Evolutionary conservation across 2,888 invertebrate genomes (phyloP).

Genomic region (Noctua pronuba): DNA sequence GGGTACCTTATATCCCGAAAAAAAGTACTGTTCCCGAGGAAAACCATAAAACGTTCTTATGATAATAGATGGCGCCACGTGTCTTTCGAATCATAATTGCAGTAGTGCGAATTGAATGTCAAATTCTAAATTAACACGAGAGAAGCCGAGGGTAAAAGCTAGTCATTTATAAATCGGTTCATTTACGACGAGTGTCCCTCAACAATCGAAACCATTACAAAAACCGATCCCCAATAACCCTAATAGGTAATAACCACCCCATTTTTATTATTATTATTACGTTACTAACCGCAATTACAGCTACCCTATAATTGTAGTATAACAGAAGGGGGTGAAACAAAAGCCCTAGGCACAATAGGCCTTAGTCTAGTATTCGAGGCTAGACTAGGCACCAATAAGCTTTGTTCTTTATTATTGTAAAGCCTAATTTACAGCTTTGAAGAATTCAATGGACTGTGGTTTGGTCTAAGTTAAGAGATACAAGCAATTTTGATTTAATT

Average conservation of each 20-base stretch:
- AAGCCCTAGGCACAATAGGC: constrained; percentile 52
- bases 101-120: too few species aligned
- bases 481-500: constrained; percentile 1
- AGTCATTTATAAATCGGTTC: constrained; percentile 3
- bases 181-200: background rate
- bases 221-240: background rate
- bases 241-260: constrained; percentile 16
- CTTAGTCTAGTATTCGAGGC: constrained; percentile 55
- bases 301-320: constrained; percentile 42
- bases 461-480: constrained; percentile 28
- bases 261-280: constrained; percentile 35
- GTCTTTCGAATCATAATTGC: too few species aligned
- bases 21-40: too few species aligned
- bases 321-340: constrained; percentile 52
- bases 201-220: background rate
- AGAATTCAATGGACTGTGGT: constrained; percentile 57
- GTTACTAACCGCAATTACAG: constrained; percentile 40
- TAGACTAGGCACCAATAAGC: constrained; percentile 50
- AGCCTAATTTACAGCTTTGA: constrained; percentile 62
- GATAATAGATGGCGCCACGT: too few species aligned
- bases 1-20: too few species aligned
- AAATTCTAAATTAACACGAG: too few species aligned
- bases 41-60: too few species aligned
- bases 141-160: too few species aligned
- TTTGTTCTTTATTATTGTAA: constrained; percentile 54